Percentiles rank a stretch among this genome's conserved stretches.
Evolutionary conservation across 92 coral and sea anemone genomes (phyloP).

Genomic region (Paramuricea clavata): DNA sequence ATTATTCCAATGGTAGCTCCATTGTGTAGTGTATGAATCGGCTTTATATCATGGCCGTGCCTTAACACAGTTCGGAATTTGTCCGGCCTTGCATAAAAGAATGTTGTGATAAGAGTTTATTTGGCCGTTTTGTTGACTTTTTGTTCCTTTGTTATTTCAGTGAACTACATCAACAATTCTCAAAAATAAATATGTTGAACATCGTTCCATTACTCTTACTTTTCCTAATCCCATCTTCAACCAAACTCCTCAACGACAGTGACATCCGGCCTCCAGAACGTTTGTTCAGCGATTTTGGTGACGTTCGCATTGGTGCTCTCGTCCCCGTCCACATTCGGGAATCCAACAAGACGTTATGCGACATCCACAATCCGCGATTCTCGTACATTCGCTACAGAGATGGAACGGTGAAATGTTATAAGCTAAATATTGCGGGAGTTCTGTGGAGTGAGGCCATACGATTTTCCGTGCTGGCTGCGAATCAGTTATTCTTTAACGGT

Average conservation of each 20-base stretch:
- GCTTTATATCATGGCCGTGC: too few species aligned
- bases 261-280: slow-evolving; percentile 60
- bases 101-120: too few species aligned
- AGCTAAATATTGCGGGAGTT: slow-evolving; percentile 77
- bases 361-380: slow-evolving; percentile 45
- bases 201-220: too few species aligned
- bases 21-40: too few species aligned
- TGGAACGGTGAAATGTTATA: slow-evolving; percentile 68
- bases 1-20: too few species aligned
- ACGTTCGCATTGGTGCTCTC: slow-evolving; percentile 83
- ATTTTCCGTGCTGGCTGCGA: slow-evolving; percentile 80
- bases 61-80: too few species aligned
- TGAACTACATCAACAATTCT: too few species aligned
- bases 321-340: slow-evolving; percentile 83
- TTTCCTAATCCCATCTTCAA: too few species aligned
- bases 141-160: too few species aligned
- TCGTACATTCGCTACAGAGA: slow-evolving; percentile 58
- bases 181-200: too few species aligned
- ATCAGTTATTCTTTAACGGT: not conserved
- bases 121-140: too few species aligned
- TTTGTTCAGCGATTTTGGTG: slow-evolving; percentile 67
- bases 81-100: too few species aligned
- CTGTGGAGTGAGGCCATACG: slow-evolving; percentile 98
- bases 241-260: not conserved
- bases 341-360: slow-evolving; percentile 68